phyloP scores from a whole-genome alignment of 1,140 invertebrate species.

The Dufourea novaeangliae region DNA sequence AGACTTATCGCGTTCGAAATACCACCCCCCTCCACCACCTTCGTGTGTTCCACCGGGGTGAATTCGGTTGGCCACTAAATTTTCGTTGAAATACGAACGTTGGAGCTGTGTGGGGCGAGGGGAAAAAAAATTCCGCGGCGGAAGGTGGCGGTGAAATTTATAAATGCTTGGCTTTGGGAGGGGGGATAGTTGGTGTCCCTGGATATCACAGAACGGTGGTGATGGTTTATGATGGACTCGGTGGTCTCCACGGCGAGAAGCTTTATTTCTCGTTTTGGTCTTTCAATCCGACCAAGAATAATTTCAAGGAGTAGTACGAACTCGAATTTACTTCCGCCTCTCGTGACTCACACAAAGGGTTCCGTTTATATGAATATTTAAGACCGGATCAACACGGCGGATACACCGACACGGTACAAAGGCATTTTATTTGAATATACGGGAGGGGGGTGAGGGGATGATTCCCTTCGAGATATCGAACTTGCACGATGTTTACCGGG shows the following conservation, averaged over 20 bases:
- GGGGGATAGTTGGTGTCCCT: too few species aligned
- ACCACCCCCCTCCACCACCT: background rate
- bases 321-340: conserved; percentile 11
- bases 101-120: background rate
- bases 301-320: background rate
- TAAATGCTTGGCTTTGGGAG: conserved; percentile 12
- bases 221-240: too few species aligned
- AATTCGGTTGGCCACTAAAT: background rate
- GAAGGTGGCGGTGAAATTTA: conserved; percentile 25
- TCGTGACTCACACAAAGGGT: too few species aligned
- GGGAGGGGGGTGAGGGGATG: too few species aligned
- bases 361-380: background rate
- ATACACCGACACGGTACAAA: background rate
- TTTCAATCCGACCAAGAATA: too few species aligned
- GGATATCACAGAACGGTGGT: too few species aligned
- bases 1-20: conserved; percentile 5
- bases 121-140: conserved; percentile 19
- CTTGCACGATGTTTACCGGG: background rate
- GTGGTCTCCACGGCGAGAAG: too few species aligned
- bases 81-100: conserved; percentile 8
- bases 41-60: too few species aligned
- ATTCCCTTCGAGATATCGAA: background rate
- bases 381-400: background rate
- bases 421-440: conserved; percentile 24
- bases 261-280: too few species aligned